These are phyloP conservation scores for Melolontha melolontha DNA, from an alignment of 2,888 invertebrate genomes.

Conservation along the genomic window DNA sequence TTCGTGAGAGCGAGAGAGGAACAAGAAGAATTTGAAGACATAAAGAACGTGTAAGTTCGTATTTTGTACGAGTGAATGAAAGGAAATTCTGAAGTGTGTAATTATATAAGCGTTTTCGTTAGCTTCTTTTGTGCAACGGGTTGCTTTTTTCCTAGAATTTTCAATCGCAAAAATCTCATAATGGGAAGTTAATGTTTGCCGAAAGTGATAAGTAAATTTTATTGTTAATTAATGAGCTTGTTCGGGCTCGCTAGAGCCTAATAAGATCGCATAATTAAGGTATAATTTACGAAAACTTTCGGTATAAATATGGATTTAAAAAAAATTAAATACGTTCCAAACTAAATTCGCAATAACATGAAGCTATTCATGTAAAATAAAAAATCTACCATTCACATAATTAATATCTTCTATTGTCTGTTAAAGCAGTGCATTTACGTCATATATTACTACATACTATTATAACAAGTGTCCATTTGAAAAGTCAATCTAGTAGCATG, in stretches of 20 bases:
- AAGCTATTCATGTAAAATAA: no score
- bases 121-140: conserved; percentile 20
- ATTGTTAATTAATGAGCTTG: conserved; percentile 15
- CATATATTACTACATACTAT: no score
- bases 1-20: background rate
- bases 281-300: no score
- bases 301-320: no score
- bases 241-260: background rate
- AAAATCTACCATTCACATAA: no score
- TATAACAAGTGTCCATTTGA: no score
- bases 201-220: conserved; percentile 23
- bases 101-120: conserved; percentile 29
- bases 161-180: conserved; percentile 14
- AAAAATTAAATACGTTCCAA: no score
- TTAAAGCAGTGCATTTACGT: no score
- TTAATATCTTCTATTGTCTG: no score
- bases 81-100: conserved; percentile 30
- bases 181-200: conserved; percentile 15
- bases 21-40: conserved; percentile 6
- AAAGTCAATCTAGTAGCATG: no score
- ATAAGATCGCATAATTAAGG: background rate
- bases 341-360: no score
- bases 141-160: conserved; percentile 33
- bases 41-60: conserved; percentile 24
- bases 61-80: conserved; percentile 16